Conservation (phyloP, 2,797 vertebrate species). For the Lophius americanus region DNA sequence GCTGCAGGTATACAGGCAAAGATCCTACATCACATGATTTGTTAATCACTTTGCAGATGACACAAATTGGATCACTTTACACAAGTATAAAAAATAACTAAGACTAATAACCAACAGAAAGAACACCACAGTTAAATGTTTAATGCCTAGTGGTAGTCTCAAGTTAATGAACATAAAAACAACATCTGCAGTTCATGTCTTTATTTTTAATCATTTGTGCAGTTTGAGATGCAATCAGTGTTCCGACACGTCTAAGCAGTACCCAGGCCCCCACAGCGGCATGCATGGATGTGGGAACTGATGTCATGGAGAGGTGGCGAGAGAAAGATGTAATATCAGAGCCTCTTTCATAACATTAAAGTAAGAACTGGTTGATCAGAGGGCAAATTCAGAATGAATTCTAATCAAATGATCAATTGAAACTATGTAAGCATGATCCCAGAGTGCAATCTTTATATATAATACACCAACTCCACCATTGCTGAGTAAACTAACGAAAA, state of each 20-base stretch:
- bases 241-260: slow-evolving; percentile 52
- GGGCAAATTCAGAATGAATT: no score
- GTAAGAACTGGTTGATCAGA: background rate
- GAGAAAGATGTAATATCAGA: slow-evolving; percentile 53
- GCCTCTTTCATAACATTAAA: slow-evolving; percentile 38
- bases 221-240: slow-evolving; percentile 61
- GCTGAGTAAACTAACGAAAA: no score
- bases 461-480: no score
- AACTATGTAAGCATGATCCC: no score
- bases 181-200: slow-evolving; percentile 35
- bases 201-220: slow-evolving; percentile 33
- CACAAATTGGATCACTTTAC: slow-evolving; percentile 15
- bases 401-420: no score
- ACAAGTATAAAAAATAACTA: slow-evolving; percentile 7
- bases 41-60: slow-evolving; percentile 28
- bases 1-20: slow-evolving; percentile 60
- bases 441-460: no score
- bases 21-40: slow-evolving; percentile 51
- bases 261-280: slow-evolving; percentile 46
- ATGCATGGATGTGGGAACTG: slow-evolving; percentile 61
- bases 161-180: background rate
- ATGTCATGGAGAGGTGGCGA: slow-evolving; percentile 74
- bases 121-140: background rate
- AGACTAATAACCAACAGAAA: background rate
- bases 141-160: background rate